Base-by-base conservation (phyloP, 2,888 invertebrate genomes). In the Aleiodes leptofemur region DNA sequence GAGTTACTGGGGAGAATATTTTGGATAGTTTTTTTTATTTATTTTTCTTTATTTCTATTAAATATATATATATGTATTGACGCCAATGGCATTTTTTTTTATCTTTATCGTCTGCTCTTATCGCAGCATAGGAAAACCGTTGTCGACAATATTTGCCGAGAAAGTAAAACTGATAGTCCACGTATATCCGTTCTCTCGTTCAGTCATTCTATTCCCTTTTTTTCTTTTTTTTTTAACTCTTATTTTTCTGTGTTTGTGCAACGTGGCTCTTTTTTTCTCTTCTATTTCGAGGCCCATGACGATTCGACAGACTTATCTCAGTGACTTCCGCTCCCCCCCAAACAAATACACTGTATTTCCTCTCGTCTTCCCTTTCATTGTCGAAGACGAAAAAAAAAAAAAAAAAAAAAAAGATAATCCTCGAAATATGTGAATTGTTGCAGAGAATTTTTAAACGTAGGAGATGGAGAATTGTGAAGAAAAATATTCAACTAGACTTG, bases 101-200 rank as follows among this genome's bases (percentile, higher is more conserved):
- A 48, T 69, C 61, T 75, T 79, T 84, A 82, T 83, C 83, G 74
- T 29, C 34, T 38, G 13, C 64, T 73, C 81, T 86, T 86, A 85
- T 85, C 85, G 76, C 38, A 43, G 72, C 74, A 79, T 77, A 80
- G 82, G 72, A 82, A 82, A 83, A 75, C 80, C 81, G 82, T 83
- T 82, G 82, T 79, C 81, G 81, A 78, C 81, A 76, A 79, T 81
- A 78, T 83, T 84, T 84, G 77, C 82, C 70, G 79, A 82, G 68
- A 68, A 56, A 75, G 64, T 56, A 50, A 57, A 68, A 56, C 57
- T 66, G 71, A 75, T 72, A 75, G 75, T 68, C 66, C 16, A 13
- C 57, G 50, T 74, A 55, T 48, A 53, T 69, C 23, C 51, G 64
- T 61, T 61, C 43, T 43, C 43, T 43, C 38, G 16, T 64, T 16